Evolutionary conservation across 2,888 invertebrate genomes (phyloP).

Genomic region (Stenolophus ochropezus): DNA sequence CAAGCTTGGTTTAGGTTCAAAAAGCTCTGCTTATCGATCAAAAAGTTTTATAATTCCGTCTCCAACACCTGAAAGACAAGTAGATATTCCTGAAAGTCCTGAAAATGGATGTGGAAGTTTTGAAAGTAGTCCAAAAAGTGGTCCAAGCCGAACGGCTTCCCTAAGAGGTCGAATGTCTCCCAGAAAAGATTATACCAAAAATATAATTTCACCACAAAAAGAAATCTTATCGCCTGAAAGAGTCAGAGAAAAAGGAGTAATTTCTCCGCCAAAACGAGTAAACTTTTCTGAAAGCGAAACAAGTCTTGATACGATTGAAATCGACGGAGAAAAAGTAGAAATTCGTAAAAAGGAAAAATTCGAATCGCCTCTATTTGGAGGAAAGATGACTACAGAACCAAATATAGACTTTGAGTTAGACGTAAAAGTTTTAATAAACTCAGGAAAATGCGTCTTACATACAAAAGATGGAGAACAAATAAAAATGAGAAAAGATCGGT

Average conservation of each 20-base stretch:
- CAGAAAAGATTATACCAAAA: neutral
- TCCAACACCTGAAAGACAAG: constrained; percentile 78
- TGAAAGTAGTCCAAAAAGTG: constrained; percentile 84
- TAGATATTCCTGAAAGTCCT: constrained; percentile 64
- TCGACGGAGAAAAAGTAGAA: constrained; percentile 80
- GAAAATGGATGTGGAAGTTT: constrained; percentile 79
- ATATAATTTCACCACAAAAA: neutral
- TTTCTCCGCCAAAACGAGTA: constrained; percentile 78
- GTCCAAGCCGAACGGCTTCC: constrained; percentile 84
- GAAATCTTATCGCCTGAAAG: neutral
- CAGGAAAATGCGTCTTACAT: constrained; percentile 97
- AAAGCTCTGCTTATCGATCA: constrained; percentile 81
- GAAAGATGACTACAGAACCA: constrained; percentile 78
- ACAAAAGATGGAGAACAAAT: constrained; percentile 85
- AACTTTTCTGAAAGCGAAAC: constrained; percentile 77
- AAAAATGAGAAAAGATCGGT: constrained; percentile 83
- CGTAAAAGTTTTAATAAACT: constrained; percentile 96
- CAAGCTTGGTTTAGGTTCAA: constrained; percentile 82
- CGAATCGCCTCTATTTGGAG: constrained; percentile 67
- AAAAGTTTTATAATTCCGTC: constrained; percentile 85
- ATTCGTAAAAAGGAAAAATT: constrained; percentile 75
- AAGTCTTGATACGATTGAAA: constrained; percentile 80
- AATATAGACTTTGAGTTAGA: constrained; percentile 97
- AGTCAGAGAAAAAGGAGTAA: neutral
- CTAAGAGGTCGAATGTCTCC: constrained; percentile 75